Evolutionary conservation across 2,797 vertebrate genomes (phyloP).

Genomic region (Eptatretus atami): DNA sequence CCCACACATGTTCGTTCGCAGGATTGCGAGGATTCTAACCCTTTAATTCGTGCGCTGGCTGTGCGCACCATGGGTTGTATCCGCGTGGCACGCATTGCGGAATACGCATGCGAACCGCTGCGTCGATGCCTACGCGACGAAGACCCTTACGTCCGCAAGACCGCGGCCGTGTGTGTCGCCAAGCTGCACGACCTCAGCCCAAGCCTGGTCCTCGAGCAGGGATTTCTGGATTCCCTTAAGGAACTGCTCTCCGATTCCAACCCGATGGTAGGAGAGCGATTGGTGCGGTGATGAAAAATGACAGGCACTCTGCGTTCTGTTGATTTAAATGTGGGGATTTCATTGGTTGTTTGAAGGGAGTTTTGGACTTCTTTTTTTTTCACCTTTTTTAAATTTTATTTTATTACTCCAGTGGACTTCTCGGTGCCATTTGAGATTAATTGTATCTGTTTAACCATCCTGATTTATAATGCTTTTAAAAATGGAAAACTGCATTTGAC

Average conservation of each 20-base stretch:
- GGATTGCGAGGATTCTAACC: conserved; percentile 33
- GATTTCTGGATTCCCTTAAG: conserved; percentile 35
- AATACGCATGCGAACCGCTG: conserved; percentile 28
- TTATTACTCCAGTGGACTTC: background rate
- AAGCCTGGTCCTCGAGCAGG: conserved; percentile 55
- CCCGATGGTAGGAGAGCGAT: conserved; percentile 32
- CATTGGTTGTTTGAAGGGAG: too few species aligned
- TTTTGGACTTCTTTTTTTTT: background rate
- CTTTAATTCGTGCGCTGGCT: conserved; percentile 25
- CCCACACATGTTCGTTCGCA: conserved; percentile 7
- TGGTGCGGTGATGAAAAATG: background rate
- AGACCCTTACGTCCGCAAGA: conserved; percentile 29
- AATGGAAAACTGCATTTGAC: too few species aligned
- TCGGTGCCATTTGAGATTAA: background rate
- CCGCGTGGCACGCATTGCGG: conserved; percentile 29
- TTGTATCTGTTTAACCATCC: background rate
- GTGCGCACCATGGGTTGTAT: conserved; percentile 35
- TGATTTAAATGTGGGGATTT: too few species aligned
- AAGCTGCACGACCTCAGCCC: conserved; percentile 36
- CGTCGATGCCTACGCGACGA: conserved; percentile 30
- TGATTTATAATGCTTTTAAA: background rate
- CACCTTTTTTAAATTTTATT: background rate
- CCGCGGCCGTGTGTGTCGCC: conserved; percentile 25
- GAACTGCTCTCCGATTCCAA: conserved; percentile 91
- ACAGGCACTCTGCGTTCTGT: too few species aligned